Conservation (phyloP, 2,888 invertebrate species). For the Prenolepis imparis region DNA sequence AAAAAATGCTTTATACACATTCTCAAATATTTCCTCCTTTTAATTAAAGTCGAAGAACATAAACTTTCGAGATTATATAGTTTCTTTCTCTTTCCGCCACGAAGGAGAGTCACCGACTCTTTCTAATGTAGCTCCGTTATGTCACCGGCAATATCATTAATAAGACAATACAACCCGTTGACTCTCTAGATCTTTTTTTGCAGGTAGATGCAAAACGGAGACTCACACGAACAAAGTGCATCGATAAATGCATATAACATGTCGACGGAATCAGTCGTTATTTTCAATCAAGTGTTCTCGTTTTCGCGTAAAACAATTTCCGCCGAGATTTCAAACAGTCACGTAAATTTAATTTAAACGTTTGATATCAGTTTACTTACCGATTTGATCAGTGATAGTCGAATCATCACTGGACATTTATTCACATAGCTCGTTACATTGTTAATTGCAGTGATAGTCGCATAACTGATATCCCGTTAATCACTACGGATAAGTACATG, state of each 20-base stretch:
- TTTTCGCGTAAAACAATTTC: slow-evolving; percentile 56
- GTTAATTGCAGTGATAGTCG: slow-evolving; percentile 74
- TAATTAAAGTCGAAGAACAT: neutral
- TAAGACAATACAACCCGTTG: slow-evolving; percentile 31
- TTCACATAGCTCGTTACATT: slow-evolving; percentile 57
- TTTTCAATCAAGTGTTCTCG: slow-evolving; percentile 79
- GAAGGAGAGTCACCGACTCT: slow-evolving; percentile 37
- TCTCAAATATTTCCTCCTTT: slow-evolving; percentile 6
- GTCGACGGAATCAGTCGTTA: slow-evolving; percentile 77
- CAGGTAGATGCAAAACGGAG: slow-evolving; percentile 39
- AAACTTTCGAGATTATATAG: neutral
- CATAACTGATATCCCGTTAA: slow-evolving; percentile 75
- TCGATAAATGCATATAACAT: slow-evolving; percentile 79
- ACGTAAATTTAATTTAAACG: slow-evolving; percentile 75
- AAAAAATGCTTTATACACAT: slow-evolving; percentile 9
- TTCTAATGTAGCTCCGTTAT: slow-evolving; percentile 43
- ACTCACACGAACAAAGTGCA: slow-evolving; percentile 49
- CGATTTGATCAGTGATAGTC: slow-evolving; percentile 55
- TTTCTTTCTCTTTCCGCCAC: neutral
- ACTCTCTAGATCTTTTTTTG: slow-evolving; percentile 18
- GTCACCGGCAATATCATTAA: slow-evolving; percentile 35
- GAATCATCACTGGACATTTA: slow-evolving; percentile 68
- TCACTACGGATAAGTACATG: slow-evolving; percentile 64
- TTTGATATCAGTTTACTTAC: slow-evolving; percentile 68
- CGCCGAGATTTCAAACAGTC: slow-evolving; percentile 61